phyloP scores from a whole-genome alignment of 2,113 vertebrate genomes.

The Hiodon alosoides region DNA sequence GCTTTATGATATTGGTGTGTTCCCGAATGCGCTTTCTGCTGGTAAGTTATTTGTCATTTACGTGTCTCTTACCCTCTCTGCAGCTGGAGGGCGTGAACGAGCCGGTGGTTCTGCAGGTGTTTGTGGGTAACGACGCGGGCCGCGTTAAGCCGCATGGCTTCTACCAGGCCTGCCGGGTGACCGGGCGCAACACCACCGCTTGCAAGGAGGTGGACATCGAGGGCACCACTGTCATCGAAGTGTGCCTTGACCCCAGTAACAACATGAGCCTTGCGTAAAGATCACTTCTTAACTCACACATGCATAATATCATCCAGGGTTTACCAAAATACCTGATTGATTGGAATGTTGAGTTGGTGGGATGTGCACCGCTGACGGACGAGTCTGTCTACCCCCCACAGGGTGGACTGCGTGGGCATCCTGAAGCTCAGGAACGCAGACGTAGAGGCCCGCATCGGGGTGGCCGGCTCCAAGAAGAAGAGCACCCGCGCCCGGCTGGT shows the following conservation, averaged over 20 bases:
- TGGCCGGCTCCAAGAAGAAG: constrained; percentile 96
- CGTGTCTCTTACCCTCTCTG: neutral
- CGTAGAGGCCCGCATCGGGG: constrained; percentile 93
- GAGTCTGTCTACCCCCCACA: constrained; percentile 45
- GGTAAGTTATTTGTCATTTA: neutral
- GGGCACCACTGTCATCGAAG: constrained; percentile 95
- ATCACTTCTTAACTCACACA: neutral
- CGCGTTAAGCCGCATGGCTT: constrained; percentile 97
- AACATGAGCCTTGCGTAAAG: constrained; percentile 94
- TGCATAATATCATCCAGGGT: too few relatives aligned
- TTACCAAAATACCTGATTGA: too few relatives aligned
- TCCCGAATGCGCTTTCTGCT: neutral
- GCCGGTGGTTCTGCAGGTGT: constrained; percentile 86
- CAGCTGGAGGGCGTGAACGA: constrained; percentile 95
- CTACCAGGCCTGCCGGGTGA: constrained; percentile 95
- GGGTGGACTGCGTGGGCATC: constrained; percentile 95
- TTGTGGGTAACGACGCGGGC: constrained; percentile 89
- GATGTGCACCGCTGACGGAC: constrained; percentile 1
- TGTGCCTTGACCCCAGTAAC: constrained; percentile 85
- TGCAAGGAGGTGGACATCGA: constrained; percentile 96
- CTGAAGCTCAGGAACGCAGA: constrained; percentile 95
- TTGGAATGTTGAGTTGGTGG: neutral
- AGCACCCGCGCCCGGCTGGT: constrained; percentile 94
- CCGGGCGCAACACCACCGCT: constrained; percentile 92
- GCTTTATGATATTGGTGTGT: neutral